These are phyloP conservation scores for Hirtodrosophila cameraria DNA, from an alignment of 2,888 invertebrate genomes.

Conservation along the genomic window DNA sequence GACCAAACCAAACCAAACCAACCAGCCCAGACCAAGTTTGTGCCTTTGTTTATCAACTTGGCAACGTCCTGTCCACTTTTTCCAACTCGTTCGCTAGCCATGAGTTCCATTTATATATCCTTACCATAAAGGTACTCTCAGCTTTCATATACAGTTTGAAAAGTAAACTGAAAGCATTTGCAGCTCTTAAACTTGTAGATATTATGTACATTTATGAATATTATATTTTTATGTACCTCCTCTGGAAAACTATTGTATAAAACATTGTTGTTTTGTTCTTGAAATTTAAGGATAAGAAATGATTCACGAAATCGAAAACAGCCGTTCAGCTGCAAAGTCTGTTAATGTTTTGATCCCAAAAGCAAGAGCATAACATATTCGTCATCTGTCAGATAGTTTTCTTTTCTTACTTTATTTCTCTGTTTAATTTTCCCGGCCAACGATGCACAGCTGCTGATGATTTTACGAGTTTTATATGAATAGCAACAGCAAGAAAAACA, in stretches of 20 bases:
- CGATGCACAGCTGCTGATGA: conserved; percentile 53
- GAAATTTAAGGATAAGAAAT: no score
- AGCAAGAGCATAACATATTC: conserved; percentile 22
- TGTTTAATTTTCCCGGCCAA: conserved; percentile 42
- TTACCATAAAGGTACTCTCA: conserved; percentile 12
- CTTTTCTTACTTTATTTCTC: conserved; percentile 8
- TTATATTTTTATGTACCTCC: no score
- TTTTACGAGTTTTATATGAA: conserved; percentile 57
- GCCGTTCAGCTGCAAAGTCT: no score
- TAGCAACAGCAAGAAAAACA: conserved; percentile 15
- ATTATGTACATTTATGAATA: no score
- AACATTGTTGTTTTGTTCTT: no score
- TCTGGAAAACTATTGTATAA: no score
- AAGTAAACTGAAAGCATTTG: neutral
- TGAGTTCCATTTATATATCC: conserved; percentile 3
- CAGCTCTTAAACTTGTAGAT: neutral
- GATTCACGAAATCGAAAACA: no score
- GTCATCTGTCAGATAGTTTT: neutral
- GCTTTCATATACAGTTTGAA: conserved; percentile 17
- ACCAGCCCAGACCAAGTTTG: conserved; percentile 53
- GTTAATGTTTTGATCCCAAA: no score
- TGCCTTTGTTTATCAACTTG: conserved; percentile 68
- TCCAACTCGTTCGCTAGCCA: conserved; percentile 33
- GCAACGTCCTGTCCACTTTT: conserved; percentile 24
- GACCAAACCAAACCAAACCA: neutral